Evolutionary conservation across 2,888 invertebrate species (phyloP).

Genomic region (Dryadula phaetusa): DNA sequence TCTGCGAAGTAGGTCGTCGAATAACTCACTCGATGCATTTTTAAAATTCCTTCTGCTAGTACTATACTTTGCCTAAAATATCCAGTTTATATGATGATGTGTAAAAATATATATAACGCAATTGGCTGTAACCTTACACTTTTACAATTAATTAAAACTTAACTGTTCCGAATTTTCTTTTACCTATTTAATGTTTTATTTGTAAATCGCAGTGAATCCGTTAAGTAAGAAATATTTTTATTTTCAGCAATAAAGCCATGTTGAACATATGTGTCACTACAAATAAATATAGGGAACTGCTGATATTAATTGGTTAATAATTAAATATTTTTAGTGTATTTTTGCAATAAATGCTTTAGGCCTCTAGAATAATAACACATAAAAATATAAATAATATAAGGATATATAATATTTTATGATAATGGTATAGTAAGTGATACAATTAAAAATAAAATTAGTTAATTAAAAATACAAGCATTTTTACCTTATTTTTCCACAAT

Average conservation of each 20-base stretch:
- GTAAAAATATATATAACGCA: background rate
- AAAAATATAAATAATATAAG: too few relatives aligned
- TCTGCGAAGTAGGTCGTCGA: conserved; percentile 34
- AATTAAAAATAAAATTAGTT: background rate
- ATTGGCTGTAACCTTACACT: background rate
- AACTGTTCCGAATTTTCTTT: background rate
- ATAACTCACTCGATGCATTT: conserved; percentile 42
- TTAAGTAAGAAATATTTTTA: background rate
- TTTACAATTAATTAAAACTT: background rate
- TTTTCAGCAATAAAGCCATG: background rate
- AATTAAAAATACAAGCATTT: background rate
- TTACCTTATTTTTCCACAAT: background rate
- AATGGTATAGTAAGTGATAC: background rate
- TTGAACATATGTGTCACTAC: background rate
- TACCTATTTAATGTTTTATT: background rate
- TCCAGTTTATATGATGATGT: background rate
- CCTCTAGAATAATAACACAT: too few relatives aligned
- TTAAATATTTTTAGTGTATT: background rate
- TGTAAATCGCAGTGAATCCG: background rate
- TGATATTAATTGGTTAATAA: background rate
- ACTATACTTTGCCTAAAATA: conserved; percentile 18
- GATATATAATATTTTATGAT: background rate
- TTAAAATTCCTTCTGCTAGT: conserved; percentile 35
- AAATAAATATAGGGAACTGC: conserved; percentile 3
- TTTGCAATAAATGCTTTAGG: too few relatives aligned